These are phyloP conservation scores for Leuciscus waleckii DNA, from an alignment of 2,797 vertebrate genomes.

Conservation along the genomic window DNA sequence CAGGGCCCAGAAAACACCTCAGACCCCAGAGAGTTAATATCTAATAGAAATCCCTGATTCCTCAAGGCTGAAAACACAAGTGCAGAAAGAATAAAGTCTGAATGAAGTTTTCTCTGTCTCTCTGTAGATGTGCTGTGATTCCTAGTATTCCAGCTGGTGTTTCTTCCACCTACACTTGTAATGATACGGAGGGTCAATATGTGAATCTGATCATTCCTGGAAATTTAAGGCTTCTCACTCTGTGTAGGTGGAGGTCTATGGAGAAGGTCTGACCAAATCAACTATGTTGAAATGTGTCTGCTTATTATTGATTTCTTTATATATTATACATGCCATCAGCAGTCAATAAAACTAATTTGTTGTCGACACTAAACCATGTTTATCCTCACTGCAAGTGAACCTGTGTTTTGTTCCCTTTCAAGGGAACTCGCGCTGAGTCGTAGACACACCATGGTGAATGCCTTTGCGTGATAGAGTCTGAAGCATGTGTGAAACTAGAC, in stretches of 20 bases:
- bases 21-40: too few species aligned
- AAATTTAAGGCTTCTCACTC: rapidly evolving
- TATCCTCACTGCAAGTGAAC: background rate
- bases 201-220: conserved; percentile 37
- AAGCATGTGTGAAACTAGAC: too few species aligned
- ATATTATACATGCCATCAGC: background rate
- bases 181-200: conserved; percentile 40
- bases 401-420: background rate
- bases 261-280: background rate
- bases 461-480: too few species aligned
- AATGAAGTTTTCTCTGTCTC: background rate
- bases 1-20: too few species aligned
- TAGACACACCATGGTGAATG: too few species aligned
- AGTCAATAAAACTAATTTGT: background rate
- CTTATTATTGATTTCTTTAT: background rate
- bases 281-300: background rate
- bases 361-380: background rate
- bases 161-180: background rate
- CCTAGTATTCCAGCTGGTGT: background rate
- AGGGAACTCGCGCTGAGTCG: too few species aligned
- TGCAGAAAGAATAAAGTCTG: background rate
- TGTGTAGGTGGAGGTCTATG: conserved; percentile 42
- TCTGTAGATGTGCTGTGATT: conserved; percentile 39
- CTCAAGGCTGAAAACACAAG: background rate
- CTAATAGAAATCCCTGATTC: background rate